These are phyloP conservation scores for Endotricha flammealis DNA, from an alignment of 2,888 invertebrate genomes.

Conservation along the genomic window DNA sequence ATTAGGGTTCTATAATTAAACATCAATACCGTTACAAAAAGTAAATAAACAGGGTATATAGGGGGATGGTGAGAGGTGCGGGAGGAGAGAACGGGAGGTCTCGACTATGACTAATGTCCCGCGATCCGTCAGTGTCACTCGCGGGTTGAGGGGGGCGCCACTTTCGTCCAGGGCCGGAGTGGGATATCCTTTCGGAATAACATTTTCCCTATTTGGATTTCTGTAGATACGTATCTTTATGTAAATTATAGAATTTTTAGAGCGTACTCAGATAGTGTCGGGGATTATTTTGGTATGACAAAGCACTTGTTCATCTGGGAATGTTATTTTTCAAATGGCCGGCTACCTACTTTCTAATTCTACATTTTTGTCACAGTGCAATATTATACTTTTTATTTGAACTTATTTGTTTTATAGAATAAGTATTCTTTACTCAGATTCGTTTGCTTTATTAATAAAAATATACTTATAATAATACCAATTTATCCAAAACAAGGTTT, in stretches of 20 bases:
- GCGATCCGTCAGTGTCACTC: constrained; percentile 84
- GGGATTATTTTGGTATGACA: constrained; percentile 14
- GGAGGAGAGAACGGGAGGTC: constrained; percentile 53
- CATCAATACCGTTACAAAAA: constrained; percentile 78
- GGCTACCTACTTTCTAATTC: background rate
- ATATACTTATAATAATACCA: no score
- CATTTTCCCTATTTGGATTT: constrained; percentile 61
- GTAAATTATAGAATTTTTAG: constrained; percentile 54
- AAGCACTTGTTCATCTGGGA: constrained; percentile 6
- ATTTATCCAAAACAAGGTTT: no score
- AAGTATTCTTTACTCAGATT: no score
- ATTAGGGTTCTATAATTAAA: constrained; percentile 76
- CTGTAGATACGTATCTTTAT: constrained; percentile 64
- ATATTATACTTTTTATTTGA: no score
- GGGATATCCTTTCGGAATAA: constrained; percentile 65
- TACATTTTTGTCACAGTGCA: constrained; percentile 1
- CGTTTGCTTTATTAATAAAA: no score
- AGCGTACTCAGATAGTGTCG: constrained; percentile 23
- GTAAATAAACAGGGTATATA: constrained; percentile 76
- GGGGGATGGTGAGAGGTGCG: constrained; percentile 66
- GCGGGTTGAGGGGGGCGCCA: constrained; percentile 64
- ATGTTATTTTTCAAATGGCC: constrained; percentile 5
- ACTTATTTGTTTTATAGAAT: no score
- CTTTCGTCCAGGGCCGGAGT: constrained; percentile 65
- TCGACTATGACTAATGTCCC: constrained; percentile 83